Evolutionary conservation across 2,113 vertebrate species (phyloP), one percentile per base, ranked within the genome.

Genomic region (Gadus macrocephalus): DNA sequence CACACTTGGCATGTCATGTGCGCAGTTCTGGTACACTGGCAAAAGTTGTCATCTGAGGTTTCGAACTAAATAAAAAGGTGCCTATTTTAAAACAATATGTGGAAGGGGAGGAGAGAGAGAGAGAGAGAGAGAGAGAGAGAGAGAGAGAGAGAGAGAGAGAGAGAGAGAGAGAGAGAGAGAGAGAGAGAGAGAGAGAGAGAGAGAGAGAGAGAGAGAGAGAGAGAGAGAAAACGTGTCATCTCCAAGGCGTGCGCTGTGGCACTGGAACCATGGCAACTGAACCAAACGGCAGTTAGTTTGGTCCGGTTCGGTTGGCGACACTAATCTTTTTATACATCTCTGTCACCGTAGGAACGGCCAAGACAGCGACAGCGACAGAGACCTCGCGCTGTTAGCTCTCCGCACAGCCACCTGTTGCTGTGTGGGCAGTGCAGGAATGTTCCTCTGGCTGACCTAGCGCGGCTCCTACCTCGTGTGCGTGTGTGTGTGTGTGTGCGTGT

Each of bases 231-330:
- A 80, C 69, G 81, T 86, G 81, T 86, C 80, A 85, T 90, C 82
- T 82, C 58, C 67, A 85, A 83, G 85, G 83, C 82, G 80, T 84
- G 80, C 83, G 83, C 80, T 77, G 83, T 86, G 16, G 73, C 83
- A 70, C 77, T 74, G 87, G 81, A 86, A 82, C 82, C 69, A 79
- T 71, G 58, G 73, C 78, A 81, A 87, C 77, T 77, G 78, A 78
- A 85, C 73, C 70, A 78, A 83, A 84, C 76, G 69, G 66, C 67
- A 77, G 79, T 83, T 82, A 68, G 82, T 86, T 85, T 77, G 68
- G 71, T 16, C 55, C 62, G 67, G 78, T 49, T 49, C 2, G 42
- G 42, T 49, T 49, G 42, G 42, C 42, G 42, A 49, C 42, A 9
- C 42, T 14, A 49, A 9, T 9, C 42, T 49, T 49, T 49, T 11